phyloP scores from a whole-genome alignment of 2,888 invertebrate species.

The Drosophila macrospina region DNA sequence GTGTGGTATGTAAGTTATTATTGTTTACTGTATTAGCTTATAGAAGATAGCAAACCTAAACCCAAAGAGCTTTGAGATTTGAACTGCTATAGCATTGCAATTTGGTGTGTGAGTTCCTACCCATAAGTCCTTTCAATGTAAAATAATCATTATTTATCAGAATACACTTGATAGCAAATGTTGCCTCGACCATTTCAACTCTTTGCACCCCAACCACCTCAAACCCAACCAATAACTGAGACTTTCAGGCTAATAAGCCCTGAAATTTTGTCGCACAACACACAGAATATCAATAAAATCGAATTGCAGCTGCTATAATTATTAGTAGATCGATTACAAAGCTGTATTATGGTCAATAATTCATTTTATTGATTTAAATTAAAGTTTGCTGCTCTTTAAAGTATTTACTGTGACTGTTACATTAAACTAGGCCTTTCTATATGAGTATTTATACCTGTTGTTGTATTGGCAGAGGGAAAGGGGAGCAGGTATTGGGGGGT shows the following conservation, averaged over 20 bases:
- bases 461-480: conserved; percentile 13
- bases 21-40: too few relatives aligned
- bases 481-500: neutral
- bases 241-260: too few relatives aligned
- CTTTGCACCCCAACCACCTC: too few relatives aligned
- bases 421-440: conserved; percentile 72
- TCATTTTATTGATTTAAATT: conserved; percentile 37
- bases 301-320: too few relatives aligned
- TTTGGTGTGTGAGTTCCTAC: neutral
- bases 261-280: too few relatives aligned
- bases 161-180: too few relatives aligned
- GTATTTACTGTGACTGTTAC: conserved; percentile 49
- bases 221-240: too few relatives aligned
- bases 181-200: too few relatives aligned
- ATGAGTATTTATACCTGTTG: conserved; percentile 43
- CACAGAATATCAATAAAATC: too few relatives aligned
- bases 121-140: neutral
- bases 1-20: too few relatives aligned
- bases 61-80: neutral
- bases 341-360: neutral
- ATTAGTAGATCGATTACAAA: neutral
- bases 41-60: neutral
- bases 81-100: neutral
- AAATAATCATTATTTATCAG: too few relatives aligned
- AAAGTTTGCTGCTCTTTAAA: conserved; percentile 23